These are phyloP conservation scores for Drosophila mayri DNA, from an alignment of 1,140 invertebrate species.

Conservation along the genomic window DNA sequence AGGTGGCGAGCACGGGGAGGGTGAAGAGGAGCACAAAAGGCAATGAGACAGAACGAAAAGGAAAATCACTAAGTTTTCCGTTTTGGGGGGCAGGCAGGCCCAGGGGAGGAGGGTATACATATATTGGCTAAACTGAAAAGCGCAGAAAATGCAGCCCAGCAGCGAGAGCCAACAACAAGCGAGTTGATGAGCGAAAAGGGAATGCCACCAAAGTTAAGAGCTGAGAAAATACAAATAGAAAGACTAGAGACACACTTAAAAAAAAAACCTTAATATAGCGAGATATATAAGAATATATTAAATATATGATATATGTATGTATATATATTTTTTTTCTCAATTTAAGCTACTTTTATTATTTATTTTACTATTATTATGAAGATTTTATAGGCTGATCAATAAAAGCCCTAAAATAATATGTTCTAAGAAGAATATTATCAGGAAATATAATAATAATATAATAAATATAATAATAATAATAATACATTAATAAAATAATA, in stretches of 20 bases:
- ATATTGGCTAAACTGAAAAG: slow-evolving; percentile 53
- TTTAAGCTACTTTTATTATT: background rate
- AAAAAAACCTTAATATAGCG: too few relatives aligned
- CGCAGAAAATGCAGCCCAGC: slow-evolving; percentile 53
- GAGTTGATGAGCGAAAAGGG: slow-evolving; percentile 62
- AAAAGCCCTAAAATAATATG: background rate
- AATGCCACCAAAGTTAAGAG: slow-evolving; percentile 36
- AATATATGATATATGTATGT: background rate
- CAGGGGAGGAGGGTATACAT: too few relatives aligned
- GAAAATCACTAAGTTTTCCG: slow-evolving; percentile 13
- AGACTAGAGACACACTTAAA: slow-evolving; percentile 5
- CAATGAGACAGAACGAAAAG: slow-evolving; percentile 51
- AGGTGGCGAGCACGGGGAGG: background rate
- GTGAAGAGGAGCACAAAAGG: slow-evolving; percentile 14
- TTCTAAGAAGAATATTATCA: too few relatives aligned
- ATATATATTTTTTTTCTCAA: background rate
- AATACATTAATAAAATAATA: too few relatives aligned
- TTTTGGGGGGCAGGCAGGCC: too few relatives aligned
- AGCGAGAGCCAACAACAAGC: slow-evolving; percentile 33
- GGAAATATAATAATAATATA: too few relatives aligned
- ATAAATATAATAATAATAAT: too few relatives aligned
- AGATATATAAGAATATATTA: background rate
- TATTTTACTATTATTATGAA: background rate
- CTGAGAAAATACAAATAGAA: slow-evolving; percentile 7
- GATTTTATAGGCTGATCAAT: background rate